phyloP scores from a whole-genome alignment of 2,888 invertebrate species.

The Prosapia bicincta region DNA sequence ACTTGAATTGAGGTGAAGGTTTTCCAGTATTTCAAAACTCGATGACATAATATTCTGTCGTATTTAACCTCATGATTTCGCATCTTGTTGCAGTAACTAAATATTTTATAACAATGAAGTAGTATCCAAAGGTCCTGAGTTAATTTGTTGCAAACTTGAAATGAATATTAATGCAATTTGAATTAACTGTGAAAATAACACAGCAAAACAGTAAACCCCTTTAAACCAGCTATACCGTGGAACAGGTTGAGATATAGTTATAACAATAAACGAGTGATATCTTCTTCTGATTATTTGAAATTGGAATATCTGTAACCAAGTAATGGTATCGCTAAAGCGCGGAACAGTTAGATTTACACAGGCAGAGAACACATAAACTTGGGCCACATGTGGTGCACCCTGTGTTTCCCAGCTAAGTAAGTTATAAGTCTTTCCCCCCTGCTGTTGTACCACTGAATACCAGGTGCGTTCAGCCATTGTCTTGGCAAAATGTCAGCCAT shows the following conservation, averaged over 20 bases:
- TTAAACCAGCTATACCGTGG: too few relatives aligned
- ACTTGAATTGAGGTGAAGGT: too few relatives aligned
- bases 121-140: too few relatives aligned
- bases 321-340: background rate
- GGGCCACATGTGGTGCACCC: background rate
- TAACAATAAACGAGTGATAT: background rate
- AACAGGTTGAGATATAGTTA: background rate
- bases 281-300: background rate
- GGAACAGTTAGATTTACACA: background rate
- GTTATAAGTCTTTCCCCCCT: background rate
- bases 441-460: background rate
- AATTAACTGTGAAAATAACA: too few relatives aligned
- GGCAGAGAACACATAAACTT: background rate
- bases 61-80: too few relatives aligned
- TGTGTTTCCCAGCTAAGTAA: background rate
- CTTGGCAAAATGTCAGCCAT: background rate
- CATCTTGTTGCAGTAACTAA: too few relatives aligned
- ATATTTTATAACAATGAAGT: too few relatives aligned
- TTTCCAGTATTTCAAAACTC: too few relatives aligned
- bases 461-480: conserved; percentile 2
- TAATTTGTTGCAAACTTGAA: too few relatives aligned
- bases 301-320: background rate
- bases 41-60: too few relatives aligned
- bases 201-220: too few relatives aligned
- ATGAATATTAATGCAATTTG: too few relatives aligned